Conservation (phyloP, 2,888 invertebrate species). For the Platycheirus rosarum region DNA sequence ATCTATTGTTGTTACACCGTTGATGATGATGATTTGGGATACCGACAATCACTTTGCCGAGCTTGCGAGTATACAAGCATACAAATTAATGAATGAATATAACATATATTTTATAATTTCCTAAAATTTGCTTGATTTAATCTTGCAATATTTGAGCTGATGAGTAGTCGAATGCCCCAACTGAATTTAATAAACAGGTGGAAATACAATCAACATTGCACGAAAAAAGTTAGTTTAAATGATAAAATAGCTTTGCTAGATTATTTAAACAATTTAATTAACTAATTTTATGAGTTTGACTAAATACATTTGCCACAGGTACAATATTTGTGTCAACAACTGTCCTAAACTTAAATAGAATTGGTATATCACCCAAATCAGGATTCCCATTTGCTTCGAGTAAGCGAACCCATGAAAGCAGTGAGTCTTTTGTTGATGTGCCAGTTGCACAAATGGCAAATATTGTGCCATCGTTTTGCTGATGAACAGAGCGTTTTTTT, state of each 20-base stretch:
- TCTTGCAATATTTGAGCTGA: too few relatives aligned
- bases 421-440: constrained; percentile 93
- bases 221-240: too few relatives aligned
- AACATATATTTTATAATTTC: too few relatives aligned
- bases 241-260: constrained; percentile 12
- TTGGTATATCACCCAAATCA: constrained; percentile 88
- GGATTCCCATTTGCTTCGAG: constrained; percentile 91
- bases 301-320: constrained; percentile 35
- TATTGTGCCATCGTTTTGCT: constrained; percentile 96
- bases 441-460: constrained; percentile 95
- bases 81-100: too few relatives aligned
- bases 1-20: too few relatives aligned
- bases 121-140: too few relatives aligned
- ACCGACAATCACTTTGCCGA: too few relatives aligned
- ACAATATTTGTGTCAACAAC: constrained; percentile 79
- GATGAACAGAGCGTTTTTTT: constrained; percentile 89
- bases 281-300: constrained; percentile 56
- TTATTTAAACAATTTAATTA: neutral
- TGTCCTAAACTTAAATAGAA: constrained; percentile 91
- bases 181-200: too few relatives aligned
- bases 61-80: too few relatives aligned
- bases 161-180: too few relatives aligned
- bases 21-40: too few relatives aligned
- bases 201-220: too few relatives aligned
- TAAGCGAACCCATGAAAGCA: constrained; percentile 95